phyloP scores from a whole-genome alignment of 2,113 vertebrate genomes.

The Phodopus roborovskii region DNA sequence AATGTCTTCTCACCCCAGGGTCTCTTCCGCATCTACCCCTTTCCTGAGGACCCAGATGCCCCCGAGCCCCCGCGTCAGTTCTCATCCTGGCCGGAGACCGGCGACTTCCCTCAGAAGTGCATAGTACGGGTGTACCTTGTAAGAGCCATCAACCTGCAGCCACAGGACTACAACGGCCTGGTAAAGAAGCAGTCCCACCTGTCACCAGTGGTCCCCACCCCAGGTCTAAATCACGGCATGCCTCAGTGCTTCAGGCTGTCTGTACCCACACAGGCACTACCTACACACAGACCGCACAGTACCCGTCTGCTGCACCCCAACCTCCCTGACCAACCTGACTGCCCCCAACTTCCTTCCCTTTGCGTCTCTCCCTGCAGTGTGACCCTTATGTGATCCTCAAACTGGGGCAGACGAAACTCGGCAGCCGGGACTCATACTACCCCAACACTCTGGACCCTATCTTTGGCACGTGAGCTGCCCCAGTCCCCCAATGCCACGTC shows the following conservation, averaged over 20 bases:
- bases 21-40: conserved; percentile 85
- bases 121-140: conserved; percentile 85
- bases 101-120: conserved; percentile 81
- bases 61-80: conserved; percentile 73
- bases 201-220: not conserved
- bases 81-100: conserved; percentile 72
- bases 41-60: conserved; percentile 78
- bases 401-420: conserved; percentile 80
- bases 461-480: conserved; percentile 84
- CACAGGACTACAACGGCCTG: conserved; percentile 85
- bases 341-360: not conserved
- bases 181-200: conserved; percentile 52
- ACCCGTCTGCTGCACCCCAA: not conserved
- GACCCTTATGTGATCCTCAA: conserved; percentile 86
- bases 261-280: not conserved
- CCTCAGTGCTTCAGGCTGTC: not conserved
- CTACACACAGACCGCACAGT: not conserved
- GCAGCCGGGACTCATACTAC: conserved; percentile 81
- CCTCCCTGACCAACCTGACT: not conserved
- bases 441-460: conserved; percentile 88
- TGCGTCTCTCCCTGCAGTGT: conserved; percentile 77
- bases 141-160: conserved; percentile 84
- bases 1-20: conserved; percentile 75
- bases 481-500: not conserved
- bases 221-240: not conserved